These are phyloP conservation scores for Gymnocheta viridis DNA, from an alignment of 2,888 invertebrate genomes.

Conservation along the genomic window DNA sequence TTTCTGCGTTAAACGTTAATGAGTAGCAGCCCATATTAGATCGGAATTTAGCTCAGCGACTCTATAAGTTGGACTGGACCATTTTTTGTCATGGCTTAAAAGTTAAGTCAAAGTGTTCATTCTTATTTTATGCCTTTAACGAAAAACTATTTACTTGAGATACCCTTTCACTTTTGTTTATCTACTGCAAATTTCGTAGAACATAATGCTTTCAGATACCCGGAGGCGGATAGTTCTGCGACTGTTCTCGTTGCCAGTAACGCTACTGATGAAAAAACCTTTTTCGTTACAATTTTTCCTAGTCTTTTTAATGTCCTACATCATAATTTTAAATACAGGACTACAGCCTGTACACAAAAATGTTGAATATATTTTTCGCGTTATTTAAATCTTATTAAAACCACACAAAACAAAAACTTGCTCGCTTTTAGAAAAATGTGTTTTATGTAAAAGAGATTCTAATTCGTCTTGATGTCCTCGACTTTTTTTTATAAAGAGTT, in stretches of 20 bases:
- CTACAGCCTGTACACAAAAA: not conserved
- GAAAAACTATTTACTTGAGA: too few relatives aligned
- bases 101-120: too few relatives aligned
- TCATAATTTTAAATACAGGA: not conserved
- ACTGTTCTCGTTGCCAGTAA: not conserved
- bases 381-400: constrained; percentile 3
- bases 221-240: too few relatives aligned
- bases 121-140: too few relatives aligned
- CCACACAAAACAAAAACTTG: not conserved
- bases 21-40: too few relatives aligned
- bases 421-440: not conserved
- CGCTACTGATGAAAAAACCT: not conserved
- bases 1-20: too few relatives aligned
- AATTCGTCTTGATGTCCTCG: constrained; percentile 17
- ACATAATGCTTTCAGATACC: too few relatives aligned
- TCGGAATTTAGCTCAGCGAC: too few relatives aligned
- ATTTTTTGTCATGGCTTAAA: too few relatives aligned
- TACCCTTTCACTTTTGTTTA: too few relatives aligned
- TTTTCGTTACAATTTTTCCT: not conserved
- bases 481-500: not conserved
- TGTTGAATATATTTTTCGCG: not conserved
- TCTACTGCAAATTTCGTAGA: too few relatives aligned
- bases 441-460: constrained; percentile 23
- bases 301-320: not conserved
- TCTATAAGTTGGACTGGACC: too few relatives aligned